phyloP scores from a whole-genome alignment of 2,888 invertebrate genomes.

The Drosophila subsilvestris region DNA sequence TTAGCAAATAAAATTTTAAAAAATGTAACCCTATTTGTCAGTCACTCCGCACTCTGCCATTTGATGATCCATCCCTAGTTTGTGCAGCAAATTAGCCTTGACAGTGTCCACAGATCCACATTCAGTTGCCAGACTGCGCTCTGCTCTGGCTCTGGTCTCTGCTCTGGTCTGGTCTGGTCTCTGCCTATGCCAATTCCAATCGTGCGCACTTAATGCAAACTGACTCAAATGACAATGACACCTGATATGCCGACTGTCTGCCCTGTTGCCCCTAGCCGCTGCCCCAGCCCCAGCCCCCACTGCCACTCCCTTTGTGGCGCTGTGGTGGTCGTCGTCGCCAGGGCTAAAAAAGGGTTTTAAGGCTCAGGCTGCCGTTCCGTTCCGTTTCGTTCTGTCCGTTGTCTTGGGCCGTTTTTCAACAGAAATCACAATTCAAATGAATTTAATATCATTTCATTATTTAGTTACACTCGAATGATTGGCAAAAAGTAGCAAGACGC shows the following conservation, averaged over 20 bases:
- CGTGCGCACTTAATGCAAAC: slow-evolving; percentile 77
- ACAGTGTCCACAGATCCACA: slow-evolving; percentile 35
- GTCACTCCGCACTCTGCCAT: not conserved
- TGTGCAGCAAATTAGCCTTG: slow-evolving; percentile 38
- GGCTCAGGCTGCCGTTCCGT: slow-evolving; percentile 56
- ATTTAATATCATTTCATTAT: slow-evolving; percentile 84
- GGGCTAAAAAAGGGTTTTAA: slow-evolving; percentile 55
- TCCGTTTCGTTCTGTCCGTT: slow-evolving; percentile 14
- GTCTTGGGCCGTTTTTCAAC: slow-evolving; percentile 70
- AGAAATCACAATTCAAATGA: slow-evolving; percentile 83
- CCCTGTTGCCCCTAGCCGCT: slow-evolving; percentile 12
- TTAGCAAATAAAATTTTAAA: no score
- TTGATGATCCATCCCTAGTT: slow-evolving; percentile 30
- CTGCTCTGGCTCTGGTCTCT: slow-evolving; percentile 1
- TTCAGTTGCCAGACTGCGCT: slow-evolving; percentile 7
- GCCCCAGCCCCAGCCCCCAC: slow-evolving; percentile 5
- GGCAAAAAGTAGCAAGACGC: slow-evolving; percentile 71
- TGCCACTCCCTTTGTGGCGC: slow-evolving; percentile 33
- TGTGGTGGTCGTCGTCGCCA: slow-evolving; percentile 76
- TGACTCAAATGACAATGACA: slow-evolving; percentile 83
- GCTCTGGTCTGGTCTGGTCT: slow-evolving; percentile 12
- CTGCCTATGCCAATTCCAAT: slow-evolving; percentile 76
- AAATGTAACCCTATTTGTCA: slow-evolving; percentile 5
- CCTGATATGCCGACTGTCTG: slow-evolving; percentile 78
- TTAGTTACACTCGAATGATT: slow-evolving; percentile 82